Evolutionary conservation across 2,797 vertebrate genomes (phyloP).

Genomic region (Scomberomorus guttatus): DNA sequence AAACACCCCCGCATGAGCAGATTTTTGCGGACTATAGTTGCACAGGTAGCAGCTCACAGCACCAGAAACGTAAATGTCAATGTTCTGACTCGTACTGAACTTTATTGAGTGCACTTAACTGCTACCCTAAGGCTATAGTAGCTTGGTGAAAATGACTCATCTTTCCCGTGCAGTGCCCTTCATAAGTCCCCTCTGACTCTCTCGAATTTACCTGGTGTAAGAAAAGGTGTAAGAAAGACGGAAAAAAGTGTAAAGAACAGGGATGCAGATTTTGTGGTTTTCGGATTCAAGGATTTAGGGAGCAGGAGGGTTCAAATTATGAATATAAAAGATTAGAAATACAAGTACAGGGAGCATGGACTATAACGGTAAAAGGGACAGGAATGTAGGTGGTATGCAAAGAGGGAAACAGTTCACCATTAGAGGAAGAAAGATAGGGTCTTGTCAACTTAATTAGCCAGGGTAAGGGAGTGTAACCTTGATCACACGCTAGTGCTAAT

Average conservation of each 20-base stretch:
- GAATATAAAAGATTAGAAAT: background rate
- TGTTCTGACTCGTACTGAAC: conserved; percentile 61
- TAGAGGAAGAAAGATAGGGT: conserved; percentile 47
- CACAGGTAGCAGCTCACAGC: conserved; percentile 63
- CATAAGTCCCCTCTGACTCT: conserved; percentile 46
- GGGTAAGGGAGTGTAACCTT: conserved; percentile 59
- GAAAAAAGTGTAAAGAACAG: conserved; percentile 11
- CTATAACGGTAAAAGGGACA: background rate
- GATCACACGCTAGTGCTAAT: conserved; percentile 49
- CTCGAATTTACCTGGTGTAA: conserved; percentile 31
- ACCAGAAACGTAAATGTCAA: conserved; percentile 65
- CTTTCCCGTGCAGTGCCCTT: conserved; percentile 58
- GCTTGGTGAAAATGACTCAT: conserved; percentile 62
- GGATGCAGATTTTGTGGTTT: background rate
- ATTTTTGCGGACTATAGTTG: conserved; percentile 46
- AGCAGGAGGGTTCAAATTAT: background rate
- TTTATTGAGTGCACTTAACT: conserved; percentile 73
- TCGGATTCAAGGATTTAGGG: background rate
- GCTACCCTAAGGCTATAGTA: conserved; percentile 61
- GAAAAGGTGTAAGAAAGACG: conserved; percentile 22
- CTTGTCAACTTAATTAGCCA: conserved; percentile 63
- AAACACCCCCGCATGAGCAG: conserved; percentile 38
- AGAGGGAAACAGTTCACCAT: conserved; percentile 7
- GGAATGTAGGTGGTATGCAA: conserved; percentile 4
- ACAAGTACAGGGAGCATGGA: conserved; percentile 4